Evolutionary conservation across 2,888 invertebrate species (phyloP).

Genomic region (Sycophila texana): DNA sequence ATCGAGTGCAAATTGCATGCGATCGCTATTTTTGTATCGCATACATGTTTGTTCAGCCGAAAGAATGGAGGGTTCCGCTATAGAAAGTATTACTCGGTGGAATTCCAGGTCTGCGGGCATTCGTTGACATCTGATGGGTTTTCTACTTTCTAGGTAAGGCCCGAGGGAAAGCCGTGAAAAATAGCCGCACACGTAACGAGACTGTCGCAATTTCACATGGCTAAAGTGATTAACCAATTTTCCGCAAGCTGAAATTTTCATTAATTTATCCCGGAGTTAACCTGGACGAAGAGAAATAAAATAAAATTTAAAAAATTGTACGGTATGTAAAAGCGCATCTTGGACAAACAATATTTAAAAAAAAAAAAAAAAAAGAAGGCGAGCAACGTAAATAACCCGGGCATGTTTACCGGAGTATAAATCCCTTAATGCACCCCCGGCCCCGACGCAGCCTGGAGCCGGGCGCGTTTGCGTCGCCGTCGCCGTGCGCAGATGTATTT

Average conservation of each 20-base stretch:
- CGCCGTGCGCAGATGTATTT: conserved; percentile 53
- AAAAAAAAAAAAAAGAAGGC: conserved; percentile 6
- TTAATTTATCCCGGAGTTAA: conserved; percentile 15
- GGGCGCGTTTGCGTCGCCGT: conserved; percentile 3
- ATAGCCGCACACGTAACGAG: too few species aligned
- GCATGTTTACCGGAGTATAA: conserved; percentile 56
- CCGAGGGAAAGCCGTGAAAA: background rate
- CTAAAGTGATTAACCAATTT: too few species aligned
- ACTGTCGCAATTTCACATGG: too few species aligned
- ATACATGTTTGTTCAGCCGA: background rate
- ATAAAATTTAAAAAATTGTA: conserved; percentile 17
- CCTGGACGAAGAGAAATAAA: conserved; percentile 36
- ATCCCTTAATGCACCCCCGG: conserved; percentile 57
- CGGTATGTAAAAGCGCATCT: background rate
- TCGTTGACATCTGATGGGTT: conserved; percentile 5
- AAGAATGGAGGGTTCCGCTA: conserved; percentile 10
- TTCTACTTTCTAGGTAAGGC: conserved; percentile 28
- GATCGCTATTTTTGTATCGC: background rate
- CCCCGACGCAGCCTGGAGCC: conserved; percentile 12
- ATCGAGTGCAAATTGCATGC: too few species aligned
- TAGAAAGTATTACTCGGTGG: conserved; percentile 18
- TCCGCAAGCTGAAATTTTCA: too few species aligned
- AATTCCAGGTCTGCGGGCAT: conserved; percentile 9
- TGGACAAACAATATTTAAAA: conserved; percentile 38
- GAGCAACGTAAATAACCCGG: conserved; percentile 50